Percentiles rank a stretch among this genome's conserved stretches.
Conservation (phyloP, 2,113 vertebrate species). For the Takifugu flavidus region DNA sequence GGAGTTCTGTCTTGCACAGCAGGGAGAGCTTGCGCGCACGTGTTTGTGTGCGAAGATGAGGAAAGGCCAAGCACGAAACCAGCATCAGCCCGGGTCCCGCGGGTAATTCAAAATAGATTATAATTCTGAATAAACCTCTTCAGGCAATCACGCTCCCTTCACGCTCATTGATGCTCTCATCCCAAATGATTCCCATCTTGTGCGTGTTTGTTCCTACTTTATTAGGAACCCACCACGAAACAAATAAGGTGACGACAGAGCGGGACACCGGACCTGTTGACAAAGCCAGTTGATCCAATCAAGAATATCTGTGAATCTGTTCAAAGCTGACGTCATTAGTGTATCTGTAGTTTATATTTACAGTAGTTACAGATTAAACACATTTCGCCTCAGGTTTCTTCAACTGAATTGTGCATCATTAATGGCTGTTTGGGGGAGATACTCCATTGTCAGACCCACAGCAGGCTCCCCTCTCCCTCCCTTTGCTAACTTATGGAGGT, state of each 20-base stretch:
- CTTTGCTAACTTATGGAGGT: no score
- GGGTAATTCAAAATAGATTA: slow-evolving; percentile 54
- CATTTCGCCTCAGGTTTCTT: no score
- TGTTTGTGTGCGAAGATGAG: not conserved
- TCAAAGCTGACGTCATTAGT: no score
- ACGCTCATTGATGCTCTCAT: not conserved
- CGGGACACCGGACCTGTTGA: not conserved
- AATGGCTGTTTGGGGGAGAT: no score
- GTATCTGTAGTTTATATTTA: no score
- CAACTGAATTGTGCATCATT: no score
- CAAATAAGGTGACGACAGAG: not conserved
- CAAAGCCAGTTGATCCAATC: no score
- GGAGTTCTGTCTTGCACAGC: slow-evolving; percentile 16
- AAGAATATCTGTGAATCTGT: no score
- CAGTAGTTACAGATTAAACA: no score
- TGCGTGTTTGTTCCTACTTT: not conserved
- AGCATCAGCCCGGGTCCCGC: slow-evolving; percentile 11
- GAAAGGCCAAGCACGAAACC: slow-evolving; percentile 30
- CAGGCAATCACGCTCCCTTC: slow-evolving; percentile 26
- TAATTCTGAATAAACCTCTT: slow-evolving; percentile 31
- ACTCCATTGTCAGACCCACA: no score
- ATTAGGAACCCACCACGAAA: not conserved
- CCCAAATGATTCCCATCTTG: slow-evolving; percentile 7
- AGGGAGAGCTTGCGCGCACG: slow-evolving; percentile 15
- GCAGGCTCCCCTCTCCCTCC: no score